Percentiles rank a stretch among this genome's conserved stretches.
These are phyloP conservation scores for Phrynocephalus versicolor DNA, from an alignment of 2,113 vertebrate genomes.

Conservation along the genomic window DNA sequence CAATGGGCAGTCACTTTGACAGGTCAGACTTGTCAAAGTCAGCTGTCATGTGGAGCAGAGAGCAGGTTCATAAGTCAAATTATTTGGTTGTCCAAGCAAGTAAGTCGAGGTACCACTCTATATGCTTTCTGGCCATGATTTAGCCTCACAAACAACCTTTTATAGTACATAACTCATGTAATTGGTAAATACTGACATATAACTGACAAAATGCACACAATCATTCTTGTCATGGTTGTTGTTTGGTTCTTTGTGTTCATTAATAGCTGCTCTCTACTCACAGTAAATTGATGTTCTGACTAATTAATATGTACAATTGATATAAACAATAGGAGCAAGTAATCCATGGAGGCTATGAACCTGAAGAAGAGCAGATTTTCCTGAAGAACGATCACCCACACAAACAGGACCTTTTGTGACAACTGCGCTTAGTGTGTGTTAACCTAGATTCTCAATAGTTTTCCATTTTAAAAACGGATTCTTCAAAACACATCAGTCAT, in stretches of 20 bases:
- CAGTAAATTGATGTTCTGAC: background rate
- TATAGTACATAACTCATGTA: too few species aligned
- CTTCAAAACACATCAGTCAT: background rate
- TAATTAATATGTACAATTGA: background rate
- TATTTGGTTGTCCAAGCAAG: too few species aligned
- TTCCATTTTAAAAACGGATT: background rate
- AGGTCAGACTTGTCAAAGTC: too few species aligned
- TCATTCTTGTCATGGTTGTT: too few species aligned
- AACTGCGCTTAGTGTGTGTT: background rate
- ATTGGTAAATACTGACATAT: too few species aligned
- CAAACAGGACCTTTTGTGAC: background rate
- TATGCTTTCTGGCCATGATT: background rate
- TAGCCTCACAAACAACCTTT: background rate
- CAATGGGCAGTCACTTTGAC: too few species aligned
- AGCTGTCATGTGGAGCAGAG: too few species aligned
- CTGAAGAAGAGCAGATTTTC: background rate
- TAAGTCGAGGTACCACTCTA: too few species aligned
- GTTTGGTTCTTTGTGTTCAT: background rate
- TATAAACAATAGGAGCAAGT: background rate
- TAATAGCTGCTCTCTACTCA: background rate
- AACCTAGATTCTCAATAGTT: background rate
- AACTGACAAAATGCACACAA: background rate
- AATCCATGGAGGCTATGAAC: background rate
- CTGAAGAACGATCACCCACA: background rate
- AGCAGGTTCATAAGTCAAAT: too few species aligned